Evolutionary conservation across 2,797 vertebrate genomes (phyloP).

Genomic region (Anguilla obscura): DNA sequence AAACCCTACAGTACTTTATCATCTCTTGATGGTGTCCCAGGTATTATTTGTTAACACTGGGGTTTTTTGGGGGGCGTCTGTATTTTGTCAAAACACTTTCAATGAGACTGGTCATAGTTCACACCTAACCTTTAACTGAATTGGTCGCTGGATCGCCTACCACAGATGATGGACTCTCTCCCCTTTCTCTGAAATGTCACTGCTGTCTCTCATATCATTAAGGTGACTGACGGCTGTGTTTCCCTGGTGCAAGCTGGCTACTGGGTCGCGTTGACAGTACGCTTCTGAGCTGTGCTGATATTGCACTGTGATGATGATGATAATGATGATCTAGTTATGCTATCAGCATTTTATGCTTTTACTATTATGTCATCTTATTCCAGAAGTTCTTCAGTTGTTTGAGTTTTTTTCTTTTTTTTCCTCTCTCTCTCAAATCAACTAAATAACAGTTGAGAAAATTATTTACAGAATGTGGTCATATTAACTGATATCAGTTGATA

Average conservation of each 20-base stretch:
- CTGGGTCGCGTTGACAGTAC: slow-evolving; percentile 56
- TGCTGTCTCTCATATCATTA: slow-evolving; percentile 62
- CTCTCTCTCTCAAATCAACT: background rate
- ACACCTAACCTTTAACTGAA: slow-evolving; percentile 63
- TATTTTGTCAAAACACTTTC: slow-evolving; percentile 59
- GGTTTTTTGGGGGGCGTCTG: slow-evolving; percentile 41
- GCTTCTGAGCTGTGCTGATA: slow-evolving; percentile 62
- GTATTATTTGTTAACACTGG: slow-evolving; percentile 46
- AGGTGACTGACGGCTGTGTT: slow-evolving; percentile 67
- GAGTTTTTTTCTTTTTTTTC: background rate
- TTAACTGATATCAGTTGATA: background rate
- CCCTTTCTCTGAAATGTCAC: slow-evolving; percentile 65
- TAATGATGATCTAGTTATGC: slow-evolving; percentile 60
- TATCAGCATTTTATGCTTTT: slow-evolving; percentile 66
- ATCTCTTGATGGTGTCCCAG: slow-evolving; percentile 36
- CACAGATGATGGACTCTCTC: slow-evolving; percentile 62
- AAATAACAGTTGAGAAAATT: background rate
- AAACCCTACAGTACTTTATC: slow-evolving; percentile 33
- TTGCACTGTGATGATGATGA: slow-evolving; percentile 43
- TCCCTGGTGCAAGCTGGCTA: slow-evolving; percentile 51
- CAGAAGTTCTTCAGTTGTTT: background rate
- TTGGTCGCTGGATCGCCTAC: slow-evolving; percentile 64
- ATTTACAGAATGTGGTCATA: background rate
- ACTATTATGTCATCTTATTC: slow-evolving; percentile 33
- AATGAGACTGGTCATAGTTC: slow-evolving; percentile 49